Evolutionary conservation across 2,888 invertebrate species (phyloP).

Genomic region (Nephrotoma guestfalica): DNA sequence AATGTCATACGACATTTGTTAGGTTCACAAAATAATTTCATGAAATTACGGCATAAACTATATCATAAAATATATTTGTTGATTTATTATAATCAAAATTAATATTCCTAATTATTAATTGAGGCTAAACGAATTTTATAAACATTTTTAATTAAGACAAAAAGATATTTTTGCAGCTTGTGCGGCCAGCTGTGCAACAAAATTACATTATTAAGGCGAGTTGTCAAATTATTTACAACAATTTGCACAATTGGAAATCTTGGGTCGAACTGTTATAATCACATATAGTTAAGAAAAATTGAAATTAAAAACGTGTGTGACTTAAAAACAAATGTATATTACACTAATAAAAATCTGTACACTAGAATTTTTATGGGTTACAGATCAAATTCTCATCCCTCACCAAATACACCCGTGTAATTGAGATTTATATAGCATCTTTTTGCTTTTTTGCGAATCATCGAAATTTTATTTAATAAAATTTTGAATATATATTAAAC

Average conservation of each 20-base stretch:
- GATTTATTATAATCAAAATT: too few species aligned
- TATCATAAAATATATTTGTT: too few species aligned
- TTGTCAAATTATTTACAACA: too few species aligned
- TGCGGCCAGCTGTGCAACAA: too few species aligned
- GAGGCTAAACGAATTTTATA: too few species aligned
- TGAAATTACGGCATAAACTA: too few species aligned
- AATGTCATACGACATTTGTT: neutral
- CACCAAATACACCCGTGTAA: neutral
- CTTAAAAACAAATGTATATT: neutral
- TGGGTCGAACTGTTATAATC: neutral
- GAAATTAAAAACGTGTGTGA: neutral
- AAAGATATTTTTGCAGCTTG: too few species aligned
- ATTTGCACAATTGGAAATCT: too few species aligned
- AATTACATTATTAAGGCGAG: too few species aligned
- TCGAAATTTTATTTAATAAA: neutral
- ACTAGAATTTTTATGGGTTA: neutral
- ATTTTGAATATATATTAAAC: neutral
- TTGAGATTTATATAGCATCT: neutral
- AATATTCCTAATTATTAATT: too few species aligned
- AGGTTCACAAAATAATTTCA: neutral
- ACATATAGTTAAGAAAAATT: neutral
- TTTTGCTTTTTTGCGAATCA: neutral
- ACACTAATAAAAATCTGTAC: neutral
- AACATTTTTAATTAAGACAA: too few species aligned
- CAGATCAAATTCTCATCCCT: neutral